Base-by-base conservation (phyloP, 2,888 invertebrate species). In the Neelides folsomi region DNA sequence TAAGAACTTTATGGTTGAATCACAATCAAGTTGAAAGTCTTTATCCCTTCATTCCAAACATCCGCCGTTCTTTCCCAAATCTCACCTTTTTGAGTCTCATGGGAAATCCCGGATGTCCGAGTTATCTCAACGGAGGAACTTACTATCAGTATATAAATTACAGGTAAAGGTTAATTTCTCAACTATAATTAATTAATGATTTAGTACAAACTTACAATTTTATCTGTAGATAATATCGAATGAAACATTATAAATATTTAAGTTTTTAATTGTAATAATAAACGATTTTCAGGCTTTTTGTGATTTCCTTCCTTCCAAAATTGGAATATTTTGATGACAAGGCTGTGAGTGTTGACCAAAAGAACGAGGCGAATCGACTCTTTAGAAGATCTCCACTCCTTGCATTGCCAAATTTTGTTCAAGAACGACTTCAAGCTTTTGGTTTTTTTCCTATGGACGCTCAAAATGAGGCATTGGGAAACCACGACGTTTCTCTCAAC, bases 81-180 rank as follows among this genome's bases (percentile, higher is more conserved):
- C 71, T 90, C 20, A 77, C 77, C 65, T 81, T 82, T 67, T 71
- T 90, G 0, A 85, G 86, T 13, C 73, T 87, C 53, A 86, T 90
- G 87, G 87, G 87, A 16, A 90, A 90, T 70, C 78, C 80, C 0
- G 86, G 84, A 0, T 82, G 83, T 0, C 86, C 85, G 0, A 83
- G 82, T 59, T 81, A 80, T 66, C 75, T 83, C 51, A 83, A 81
- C 61, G 81, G 82, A n/a, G 82, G 82, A 39, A 79, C 79, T 13
- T 81, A 80, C 65, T 80, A 81, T 62, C 83, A 85, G 67, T 82
- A 83, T 66, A 70, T 81, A 12, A 82, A 83, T 64, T 85, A 85
- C 69, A 80, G 85, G 84, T 83, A 68, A 67, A 59, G 49, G n/a
- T n/a, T n/a, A n/a, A n/a, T n/a, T n/a, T n/a, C n/a, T n/a, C n/a